These are phyloP conservation scores for Oncorhynchus clarkii DNA, from an alignment of 2,113 vertebrate genomes.

Conservation along the genomic window DNA sequence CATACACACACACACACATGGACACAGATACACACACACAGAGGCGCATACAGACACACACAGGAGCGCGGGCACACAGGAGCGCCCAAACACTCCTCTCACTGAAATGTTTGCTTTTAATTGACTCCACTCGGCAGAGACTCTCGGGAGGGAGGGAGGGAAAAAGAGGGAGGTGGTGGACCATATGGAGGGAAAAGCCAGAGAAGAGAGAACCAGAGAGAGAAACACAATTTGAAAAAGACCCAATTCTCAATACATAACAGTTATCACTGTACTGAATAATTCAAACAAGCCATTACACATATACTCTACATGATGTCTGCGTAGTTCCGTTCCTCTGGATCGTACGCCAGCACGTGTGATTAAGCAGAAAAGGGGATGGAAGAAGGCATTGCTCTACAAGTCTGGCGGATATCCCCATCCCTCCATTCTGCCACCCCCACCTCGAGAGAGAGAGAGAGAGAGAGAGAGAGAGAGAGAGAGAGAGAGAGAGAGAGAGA, in stretches of 20 bases:
- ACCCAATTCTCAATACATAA: too few species aligned
- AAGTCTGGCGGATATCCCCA: too few species aligned
- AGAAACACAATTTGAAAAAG: too few species aligned
- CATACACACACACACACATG: conserved; percentile 16
- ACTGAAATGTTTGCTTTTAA: conserved; percentile 71
- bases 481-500: conserved; percentile 14
- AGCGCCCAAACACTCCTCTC: conserved; percentile 44
- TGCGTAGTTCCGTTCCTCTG: too few species aligned
- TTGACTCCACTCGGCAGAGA: conserved; percentile 69
- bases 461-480: conserved; percentile 20
- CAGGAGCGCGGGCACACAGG: conserved; percentile 22
- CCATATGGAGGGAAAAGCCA: neutral
- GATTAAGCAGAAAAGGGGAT: too few species aligned
- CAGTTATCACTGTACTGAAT: too few species aligned
- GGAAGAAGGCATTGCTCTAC: too few species aligned
- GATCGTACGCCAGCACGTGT: too few species aligned
- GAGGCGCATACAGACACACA: conserved; percentile 26
- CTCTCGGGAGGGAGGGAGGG: conserved; percentile 44
- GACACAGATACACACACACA: conserved; percentile 35
- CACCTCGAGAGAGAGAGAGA: too few species aligned
- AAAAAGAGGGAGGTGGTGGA: neutral
- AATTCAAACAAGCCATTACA: too few species aligned
- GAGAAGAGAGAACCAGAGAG: neutral
- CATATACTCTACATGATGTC: too few species aligned
- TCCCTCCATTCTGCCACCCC: too few species aligned